Base-by-base conservation (phyloP, 2,113 vertebrate species). In the Gavia stellata region DNA sequence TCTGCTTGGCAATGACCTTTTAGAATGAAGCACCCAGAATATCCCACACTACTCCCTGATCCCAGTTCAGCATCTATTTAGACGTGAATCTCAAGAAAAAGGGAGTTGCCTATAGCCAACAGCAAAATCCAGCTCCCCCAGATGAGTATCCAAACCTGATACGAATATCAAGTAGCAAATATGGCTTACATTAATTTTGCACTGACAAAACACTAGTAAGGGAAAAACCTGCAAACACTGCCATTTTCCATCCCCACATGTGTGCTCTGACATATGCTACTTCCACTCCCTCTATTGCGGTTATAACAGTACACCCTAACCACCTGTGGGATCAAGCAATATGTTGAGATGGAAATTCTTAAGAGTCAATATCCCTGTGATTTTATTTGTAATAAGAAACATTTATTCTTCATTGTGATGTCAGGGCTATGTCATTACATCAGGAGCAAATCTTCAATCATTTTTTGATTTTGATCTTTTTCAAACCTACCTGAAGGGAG, bases 321-420 rank as follows among this genome's bases (percentile, higher is more conserved):
- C 2, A 13, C 0, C 0, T 12, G 3, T 63, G 13, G 13, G 14
- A 11, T 63, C 50, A 74, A 74, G 10, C 4, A 78, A 36, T 7
- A 47, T 0, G 0, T 7, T 18, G 17, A 28, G 26, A 55, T 29
- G 6, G 36, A 86, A 84, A 83, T 44, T 24, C 21, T 55, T 63
- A 18, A 17, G 3, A 80, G 16, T 31, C 19, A 31, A 19, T 38
- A n/a, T 12, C n/a, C 2, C 8, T 28, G 9, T 20, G 14, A 55
- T 86, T 65, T 80, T 83, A 66, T 83, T 72, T 87, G 6, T 50
- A 66, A 21, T 7, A 4, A 88, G 25, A 92, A 92, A 56, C 2
- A 17, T 28, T 23, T 52, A 14, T 14, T 75, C 40, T 59, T 86
- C 26, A 26, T 49, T 74, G 18, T 71, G 26, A 21, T 49, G 4